These are phyloP conservation scores for Parapristionchus giblindavisi DNA, from an alignment of 2,888 invertebrate species.

Conservation along the genomic window DNA sequence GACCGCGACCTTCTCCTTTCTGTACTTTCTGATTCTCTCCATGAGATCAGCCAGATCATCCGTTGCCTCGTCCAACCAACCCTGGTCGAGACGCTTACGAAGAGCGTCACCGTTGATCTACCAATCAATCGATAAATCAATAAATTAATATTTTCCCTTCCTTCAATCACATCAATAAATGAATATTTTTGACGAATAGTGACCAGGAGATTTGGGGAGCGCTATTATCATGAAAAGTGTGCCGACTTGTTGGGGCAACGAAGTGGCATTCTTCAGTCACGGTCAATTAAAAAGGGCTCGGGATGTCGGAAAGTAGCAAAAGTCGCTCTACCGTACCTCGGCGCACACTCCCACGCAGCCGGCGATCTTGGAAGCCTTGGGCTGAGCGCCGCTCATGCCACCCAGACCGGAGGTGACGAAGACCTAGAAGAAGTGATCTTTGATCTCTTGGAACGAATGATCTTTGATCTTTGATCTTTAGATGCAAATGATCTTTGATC, in stretches of 20 bases:
- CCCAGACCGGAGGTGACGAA: slow-evolving; percentile 76
- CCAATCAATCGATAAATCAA: no score
- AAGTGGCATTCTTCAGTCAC: slow-evolving; percentile 8
- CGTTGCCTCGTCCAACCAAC: slow-evolving; percentile 75
- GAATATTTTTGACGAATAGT: no score
- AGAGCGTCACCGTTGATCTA: slow-evolving; percentile 74
- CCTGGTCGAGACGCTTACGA: slow-evolving; percentile 75
- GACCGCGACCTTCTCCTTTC: slow-evolving; percentile 69
- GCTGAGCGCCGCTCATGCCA: slow-evolving; percentile 74
- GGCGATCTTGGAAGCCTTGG: slow-evolving; percentile 76
- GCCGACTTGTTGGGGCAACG: neutral
- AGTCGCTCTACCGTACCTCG: slow-evolving; percentile 72
- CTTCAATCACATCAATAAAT: no score
- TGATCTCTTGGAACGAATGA: slow-evolving; percentile 43
- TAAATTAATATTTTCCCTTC: neutral
- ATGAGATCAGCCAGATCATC: slow-evolving; percentile 45
- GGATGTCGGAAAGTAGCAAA: neutral
- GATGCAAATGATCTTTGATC: slow-evolving; percentile 50
- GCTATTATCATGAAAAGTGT: neutral
- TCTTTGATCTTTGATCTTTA: neutral
- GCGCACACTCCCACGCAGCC: slow-evolving; percentile 77
- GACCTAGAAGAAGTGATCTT: slow-evolving; percentile 39
- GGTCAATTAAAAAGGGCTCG: neutral
- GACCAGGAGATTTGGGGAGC: neutral
- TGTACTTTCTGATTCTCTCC: slow-evolving; percentile 39